These are phyloP conservation scores for Parasteatoda lunata DNA, from an alignment of 2,888 invertebrate species.

Conservation along the genomic window DNA sequence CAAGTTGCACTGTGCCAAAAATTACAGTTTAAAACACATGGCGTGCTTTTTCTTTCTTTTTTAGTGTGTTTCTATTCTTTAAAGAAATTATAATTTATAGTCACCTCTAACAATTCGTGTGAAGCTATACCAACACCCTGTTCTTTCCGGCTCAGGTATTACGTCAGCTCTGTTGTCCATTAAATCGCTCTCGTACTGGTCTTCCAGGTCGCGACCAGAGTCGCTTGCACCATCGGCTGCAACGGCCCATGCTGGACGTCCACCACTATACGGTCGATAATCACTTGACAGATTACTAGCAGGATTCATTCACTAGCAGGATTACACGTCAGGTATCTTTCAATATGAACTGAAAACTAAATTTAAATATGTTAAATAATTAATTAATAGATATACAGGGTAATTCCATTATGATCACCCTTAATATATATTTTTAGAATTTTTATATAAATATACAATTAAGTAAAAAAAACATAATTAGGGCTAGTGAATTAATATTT, in stretches of 20 bases:
- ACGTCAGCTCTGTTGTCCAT: conserved; percentile 57
- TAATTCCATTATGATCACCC: neutral
- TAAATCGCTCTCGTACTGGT: conserved; percentile 55
- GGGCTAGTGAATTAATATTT: too few relatives aligned
- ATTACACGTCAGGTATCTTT: neutral
- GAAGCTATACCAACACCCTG: conserved; percentile 67
- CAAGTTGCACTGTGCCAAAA: too few relatives aligned
- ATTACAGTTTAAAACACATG: too few relatives aligned
- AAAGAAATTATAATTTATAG: neutral
- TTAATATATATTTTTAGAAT: neutral
- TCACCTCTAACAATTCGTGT: conserved; percentile 54
- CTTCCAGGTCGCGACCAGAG: conserved; percentile 60
- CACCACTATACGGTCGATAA: conserved; percentile 55
- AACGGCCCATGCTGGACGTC: conserved; percentile 62
- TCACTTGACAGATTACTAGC: conserved; percentile 57
- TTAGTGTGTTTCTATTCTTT: too few relatives aligned
- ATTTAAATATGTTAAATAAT: neutral
- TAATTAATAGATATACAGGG: neutral
- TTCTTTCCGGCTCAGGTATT: conserved; percentile 61
- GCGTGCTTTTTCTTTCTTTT: too few relatives aligned
- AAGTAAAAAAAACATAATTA: too few relatives aligned
- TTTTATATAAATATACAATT: too few relatives aligned
- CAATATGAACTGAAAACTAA: neutral
- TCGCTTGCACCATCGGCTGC: conserved; percentile 60
- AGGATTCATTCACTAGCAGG: conserved; percentile 44